Evolutionary conservation across 1,140 invertebrate species (phyloP).

Genomic region (Atta cephalotes): DNA sequence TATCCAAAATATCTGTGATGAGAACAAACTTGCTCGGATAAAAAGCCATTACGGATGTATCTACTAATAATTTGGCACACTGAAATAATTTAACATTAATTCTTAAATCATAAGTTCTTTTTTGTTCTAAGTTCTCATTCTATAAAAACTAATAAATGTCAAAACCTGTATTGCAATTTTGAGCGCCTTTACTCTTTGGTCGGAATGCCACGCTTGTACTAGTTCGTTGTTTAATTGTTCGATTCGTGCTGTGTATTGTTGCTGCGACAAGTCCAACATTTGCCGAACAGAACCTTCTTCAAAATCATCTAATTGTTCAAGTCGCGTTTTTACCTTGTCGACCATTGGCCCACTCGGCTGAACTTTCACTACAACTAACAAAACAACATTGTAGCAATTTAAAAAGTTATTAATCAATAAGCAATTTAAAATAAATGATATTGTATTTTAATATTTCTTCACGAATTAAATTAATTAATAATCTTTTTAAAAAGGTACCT

Average conservation of each 20-base stretch:
- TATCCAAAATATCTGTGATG: conserved; percentile 98
- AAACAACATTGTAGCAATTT: neutral
- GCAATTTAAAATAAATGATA: neutral
- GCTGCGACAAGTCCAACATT: conserved; percentile 95
- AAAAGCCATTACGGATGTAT: conserved; percentile 95
- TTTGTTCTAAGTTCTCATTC: neutral
- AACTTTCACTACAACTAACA: conserved; percentile 91
- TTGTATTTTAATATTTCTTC: conserved; percentile 2
- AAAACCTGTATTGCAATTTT: conserved; percentile 96
- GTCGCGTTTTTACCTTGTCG: conserved; percentile 95
- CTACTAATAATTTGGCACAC: conserved; percentile 96
- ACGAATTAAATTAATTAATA: neutral
- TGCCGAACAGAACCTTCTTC: conserved; percentile 95
- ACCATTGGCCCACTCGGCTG: conserved; percentile 90
- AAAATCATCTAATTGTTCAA: conserved; percentile 98
- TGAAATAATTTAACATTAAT: conserved; percentile 84
- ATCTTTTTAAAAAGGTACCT: conserved; percentile 85
- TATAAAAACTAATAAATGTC: conserved; percentile 31
- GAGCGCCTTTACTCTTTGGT: conserved; percentile 97
- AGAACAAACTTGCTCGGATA: conserved; percentile 99
- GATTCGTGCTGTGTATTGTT: conserved; percentile 96
- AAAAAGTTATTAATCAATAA: conserved; percentile 74
- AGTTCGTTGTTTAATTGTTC: conserved; percentile 96
- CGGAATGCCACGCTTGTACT: conserved; percentile 95
- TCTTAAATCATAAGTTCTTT: neutral